Evolutionary conservation across 2,113 vertebrate species (phyloP), one percentile per base, ranked within the genome.

Genomic region (Eulacestoma nigropectus): DNA sequence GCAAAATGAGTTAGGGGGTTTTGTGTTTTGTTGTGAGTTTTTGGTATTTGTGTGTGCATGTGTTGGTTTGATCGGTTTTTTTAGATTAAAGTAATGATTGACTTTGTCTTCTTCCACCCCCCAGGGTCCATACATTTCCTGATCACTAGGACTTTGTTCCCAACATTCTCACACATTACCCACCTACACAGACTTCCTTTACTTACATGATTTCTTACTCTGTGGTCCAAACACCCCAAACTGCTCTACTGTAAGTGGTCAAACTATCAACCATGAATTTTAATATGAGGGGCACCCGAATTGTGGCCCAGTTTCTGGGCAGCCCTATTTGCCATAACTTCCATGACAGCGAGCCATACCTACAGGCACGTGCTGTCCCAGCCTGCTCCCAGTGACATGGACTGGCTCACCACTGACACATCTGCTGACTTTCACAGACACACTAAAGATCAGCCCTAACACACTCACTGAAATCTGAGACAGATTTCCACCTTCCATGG

Each of bases 271-370:
- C 56, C 21, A 3, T 1, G 3, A 62, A 52, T 18, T 67, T 11
- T 14, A 65, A 15, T 3, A 9, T 0, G 17, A 42, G 83, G 4
- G 18, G 6, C 29, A 59, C 2, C 3, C 5, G 1, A 70, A 22
- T 12, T 29, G 11, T 18, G 4, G 2, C 27, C 44, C 37, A 13
- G 3, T 19, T 37, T 52, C 32, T 62, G n/a, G 32, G 39, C 56
- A 53, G 63, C 41, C 68, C 32, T 3, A 1, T 26, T 47, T 70
- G 56, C 55, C 47, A 0, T 1, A 7, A 9, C 9, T 27, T 25
- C 75, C 57, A 37, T 0, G 7, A 7, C 27, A 1, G 0, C 1
- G 2, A 62, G 63, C 47, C 2, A 5, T 11, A 6, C 41, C 63
- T 16, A 19, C 3, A 8, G 17, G 37, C 37, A 42, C 0, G 0